Percentiles rank a stretch among this genome's conserved stretches.
Evolutionary conservation across 1,140 invertebrate genomes (phyloP).

Genomic region (Euschistus heros): DNA sequence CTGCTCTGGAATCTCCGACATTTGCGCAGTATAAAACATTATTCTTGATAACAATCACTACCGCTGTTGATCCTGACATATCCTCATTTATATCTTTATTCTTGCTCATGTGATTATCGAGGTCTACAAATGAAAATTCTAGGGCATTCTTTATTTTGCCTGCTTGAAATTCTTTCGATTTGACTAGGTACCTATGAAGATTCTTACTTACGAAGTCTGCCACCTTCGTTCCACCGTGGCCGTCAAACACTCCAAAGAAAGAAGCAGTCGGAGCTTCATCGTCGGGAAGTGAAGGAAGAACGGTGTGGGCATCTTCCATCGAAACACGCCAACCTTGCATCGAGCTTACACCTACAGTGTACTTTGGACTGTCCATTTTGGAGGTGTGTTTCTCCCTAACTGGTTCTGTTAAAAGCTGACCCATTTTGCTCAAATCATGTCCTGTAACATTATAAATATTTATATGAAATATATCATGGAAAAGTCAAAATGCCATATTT

Average conservation of each 20-base stretch:
- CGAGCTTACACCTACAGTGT: slow-evolving; percentile 79
- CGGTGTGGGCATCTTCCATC: slow-evolving; percentile 98
- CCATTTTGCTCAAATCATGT: slow-evolving; percentile 48
- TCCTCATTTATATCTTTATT: slow-evolving; percentile 80
- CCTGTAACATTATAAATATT: too few species aligned
- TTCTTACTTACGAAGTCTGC: slow-evolving; percentile 91
- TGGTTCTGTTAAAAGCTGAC: slow-evolving; percentile 88
- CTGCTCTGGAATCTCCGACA: slow-evolving; percentile 89
- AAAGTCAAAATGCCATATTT: too few species aligned
- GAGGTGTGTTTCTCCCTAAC: slow-evolving; percentile 86
- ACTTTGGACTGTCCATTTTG: slow-evolving; percentile 56
- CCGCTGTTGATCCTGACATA: slow-evolving; percentile 88
- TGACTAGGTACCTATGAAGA: slow-evolving; percentile 79
- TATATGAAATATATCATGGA: too few species aligned
- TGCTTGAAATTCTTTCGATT: slow-evolving; percentile 62
- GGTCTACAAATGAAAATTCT: slow-evolving; percentile 74
- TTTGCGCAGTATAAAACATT: slow-evolving; percentile 81
- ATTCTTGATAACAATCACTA: slow-evolving; percentile 76
- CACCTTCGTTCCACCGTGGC: slow-evolving; percentile 86
- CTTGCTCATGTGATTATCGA: slow-evolving; percentile 85
- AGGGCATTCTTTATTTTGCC: slow-evolving; percentile 74
- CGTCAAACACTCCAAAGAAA: slow-evolving; percentile 96
- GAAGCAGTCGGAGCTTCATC: slow-evolving; percentile 66
- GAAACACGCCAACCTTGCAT: slow-evolving; percentile 99
- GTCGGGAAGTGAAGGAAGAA: slow-evolving; percentile 82